Evolutionary conservation across 2,888 invertebrate genomes (phyloP), one percentile per base, ranked within the genome.

Genomic region (Melangyna quadrimaculata): DNA sequence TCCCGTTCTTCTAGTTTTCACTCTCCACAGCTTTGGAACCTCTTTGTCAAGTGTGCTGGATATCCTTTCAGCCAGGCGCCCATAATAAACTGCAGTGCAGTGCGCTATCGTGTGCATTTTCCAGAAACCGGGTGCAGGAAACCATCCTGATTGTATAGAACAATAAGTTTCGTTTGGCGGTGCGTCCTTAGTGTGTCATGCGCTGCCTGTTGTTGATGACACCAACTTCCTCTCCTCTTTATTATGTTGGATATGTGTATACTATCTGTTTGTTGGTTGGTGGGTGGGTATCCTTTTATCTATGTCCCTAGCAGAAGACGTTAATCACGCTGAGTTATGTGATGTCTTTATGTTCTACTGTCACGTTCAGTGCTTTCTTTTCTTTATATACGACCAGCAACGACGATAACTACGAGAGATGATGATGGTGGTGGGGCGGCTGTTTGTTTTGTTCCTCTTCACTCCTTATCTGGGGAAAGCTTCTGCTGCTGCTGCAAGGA

Each of bases 291-390:
- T 69, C 81, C 77, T 81, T 81, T 86, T 86, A 81, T 86, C 81
- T 86, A 86, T 78, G 86, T 73, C 81, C 51, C 63, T 65, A 78
- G 67, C 86, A 86, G 81, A 53, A 90, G 89, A 91, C 91, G 91
- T 91, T 91, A 91, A 91, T 91, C 91, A 91, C 90, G 89, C 89
- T 91, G 91, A 91, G 90, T 91, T 91, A 91, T 91, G 91, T 90
- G 91, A 91, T 91, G 89, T 89, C 90, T 89, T 90, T 91, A 90
- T 90, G 90, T 91, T 72, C 81, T 65, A 65, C 77, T 86, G 86
- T 86, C 86, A 86, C 86, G 86, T 86, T 81, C 86, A 86, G 86
- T 81, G 77, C 73, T 78, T 81, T 81, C 77, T 81, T 86, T 81
- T 67, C 67, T 43, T 43, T 67, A 51, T 51, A 67, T 67, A 67